A percentile compares a stretch with the other conserved stretches of the same genome.
Conservation (phyloP, 2,888 invertebrate species). For the Eulithis prunata region DNA sequence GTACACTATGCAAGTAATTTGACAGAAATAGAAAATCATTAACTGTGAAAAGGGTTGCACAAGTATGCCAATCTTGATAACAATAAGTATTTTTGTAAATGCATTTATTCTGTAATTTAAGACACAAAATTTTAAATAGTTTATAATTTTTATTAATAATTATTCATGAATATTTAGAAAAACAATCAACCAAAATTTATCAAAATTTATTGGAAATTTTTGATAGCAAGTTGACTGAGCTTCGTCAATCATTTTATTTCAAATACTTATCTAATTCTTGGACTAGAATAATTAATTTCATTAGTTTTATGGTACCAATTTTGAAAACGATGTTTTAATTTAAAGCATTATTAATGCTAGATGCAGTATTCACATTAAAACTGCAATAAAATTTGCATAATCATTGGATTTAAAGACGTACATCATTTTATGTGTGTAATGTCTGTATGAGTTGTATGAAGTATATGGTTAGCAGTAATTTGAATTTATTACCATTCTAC, state of each 20-base stretch:
- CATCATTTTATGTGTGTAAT: constrained; percentile 9
- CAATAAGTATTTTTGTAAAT: background rate
- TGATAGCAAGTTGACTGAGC: too few relatives aligned
- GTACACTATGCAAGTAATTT: constrained; percentile 4
- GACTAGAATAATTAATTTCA: too few relatives aligned
- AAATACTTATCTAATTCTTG: too few relatives aligned
- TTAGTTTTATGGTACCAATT: too few relatives aligned
- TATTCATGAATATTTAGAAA: too few relatives aligned
- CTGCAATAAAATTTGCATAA: constrained; percentile 25
- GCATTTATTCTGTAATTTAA: background rate
- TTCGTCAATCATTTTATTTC: too few relatives aligned
- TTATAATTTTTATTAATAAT: too few relatives aligned
- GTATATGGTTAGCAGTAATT: constrained; percentile 26
- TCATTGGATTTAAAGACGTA: constrained; percentile 28
- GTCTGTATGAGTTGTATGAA: constrained; percentile 12
- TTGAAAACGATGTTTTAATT: too few relatives aligned
- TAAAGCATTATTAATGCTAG: background rate
- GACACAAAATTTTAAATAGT: too few relatives aligned
- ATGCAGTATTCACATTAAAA: constrained; percentile 14
- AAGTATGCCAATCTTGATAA: constrained; percentile 13
- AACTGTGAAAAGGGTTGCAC: background rate
- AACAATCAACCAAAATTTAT: too few relatives aligned
- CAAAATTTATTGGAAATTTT: too few relatives aligned
- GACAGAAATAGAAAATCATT: constrained; percentile 13
- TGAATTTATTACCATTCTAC: constrained; percentile 21